These are phyloP conservation scores for Lasioglossum lativentre DNA, from an alignment of 2,888 invertebrate genomes.

Conservation along the genomic window DNA sequence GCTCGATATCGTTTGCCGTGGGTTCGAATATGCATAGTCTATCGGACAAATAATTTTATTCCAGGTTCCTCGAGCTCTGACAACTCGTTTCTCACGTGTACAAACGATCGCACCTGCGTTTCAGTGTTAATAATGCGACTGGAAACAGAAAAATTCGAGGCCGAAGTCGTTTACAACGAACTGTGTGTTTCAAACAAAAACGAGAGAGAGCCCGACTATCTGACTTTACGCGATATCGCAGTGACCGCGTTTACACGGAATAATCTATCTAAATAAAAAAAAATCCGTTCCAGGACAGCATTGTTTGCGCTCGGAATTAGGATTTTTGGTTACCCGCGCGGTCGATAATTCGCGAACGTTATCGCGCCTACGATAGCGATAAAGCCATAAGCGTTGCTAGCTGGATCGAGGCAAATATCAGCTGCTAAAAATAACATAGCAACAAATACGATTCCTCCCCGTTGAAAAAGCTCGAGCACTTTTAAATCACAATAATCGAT, in stretches of 20 bases:
- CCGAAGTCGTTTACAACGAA: neutral
- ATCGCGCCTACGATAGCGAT: slow-evolving; percentile 4
- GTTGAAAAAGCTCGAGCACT: neutral
- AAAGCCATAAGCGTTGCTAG: neutral
- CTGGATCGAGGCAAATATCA: neutral
- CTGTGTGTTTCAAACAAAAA: neutral
- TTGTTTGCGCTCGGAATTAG: neutral
- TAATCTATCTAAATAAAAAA: neutral
- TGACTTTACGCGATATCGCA: neutral
- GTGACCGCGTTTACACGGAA: neutral
- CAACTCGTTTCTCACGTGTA: neutral
- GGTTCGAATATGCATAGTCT: neutral
- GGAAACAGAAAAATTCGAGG: neutral
- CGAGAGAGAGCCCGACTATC: neutral
- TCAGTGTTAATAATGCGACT: neutral
- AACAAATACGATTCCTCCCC: neutral
- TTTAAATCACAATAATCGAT: neutral
- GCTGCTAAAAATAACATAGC: neutral
- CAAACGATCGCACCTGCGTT: neutral
- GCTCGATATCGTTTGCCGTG: neutral
- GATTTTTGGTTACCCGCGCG: neutral
- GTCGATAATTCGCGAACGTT: neutral
- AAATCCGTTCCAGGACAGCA: neutral
- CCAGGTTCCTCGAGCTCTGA: neutral
- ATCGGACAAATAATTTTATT: neutral